Conservation (phyloP, 2,113 vertebrate genomes). For the Elephas maximus region DNA sequence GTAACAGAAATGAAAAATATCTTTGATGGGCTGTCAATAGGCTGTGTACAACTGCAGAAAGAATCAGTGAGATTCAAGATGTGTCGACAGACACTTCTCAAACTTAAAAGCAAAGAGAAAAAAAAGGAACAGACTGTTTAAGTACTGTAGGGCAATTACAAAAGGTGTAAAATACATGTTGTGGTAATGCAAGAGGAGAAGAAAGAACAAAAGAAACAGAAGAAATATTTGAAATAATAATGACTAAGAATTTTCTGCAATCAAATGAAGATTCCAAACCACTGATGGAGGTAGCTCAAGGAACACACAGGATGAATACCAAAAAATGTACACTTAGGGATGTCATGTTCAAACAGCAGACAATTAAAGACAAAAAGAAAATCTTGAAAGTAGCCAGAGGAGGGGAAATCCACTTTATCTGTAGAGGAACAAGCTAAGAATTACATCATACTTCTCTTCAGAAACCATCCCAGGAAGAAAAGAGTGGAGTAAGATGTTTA, state of each 20-base stretch:
- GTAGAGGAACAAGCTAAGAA: background rate
- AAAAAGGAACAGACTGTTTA: background rate
- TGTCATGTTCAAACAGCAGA: background rate
- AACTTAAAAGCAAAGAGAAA: background rate
- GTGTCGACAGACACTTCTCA: background rate
- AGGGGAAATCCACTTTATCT: background rate
- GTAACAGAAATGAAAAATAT: background rate
- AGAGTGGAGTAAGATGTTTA: too few species aligned
- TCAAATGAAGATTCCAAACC: background rate
- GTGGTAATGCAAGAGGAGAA: background rate
- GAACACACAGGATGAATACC: background rate
- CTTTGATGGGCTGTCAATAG: background rate
- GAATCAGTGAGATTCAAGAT: background rate
- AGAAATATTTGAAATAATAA: background rate
- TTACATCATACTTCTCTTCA: background rate
- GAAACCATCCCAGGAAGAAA: too few species aligned
- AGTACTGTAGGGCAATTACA: background rate
- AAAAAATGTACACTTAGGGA: background rate
- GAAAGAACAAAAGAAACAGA: background rate
- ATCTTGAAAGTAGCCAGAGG: background rate
- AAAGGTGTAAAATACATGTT: background rate
- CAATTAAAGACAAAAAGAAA: background rate
- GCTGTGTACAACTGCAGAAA: background rate
- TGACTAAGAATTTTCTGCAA: too few species aligned
- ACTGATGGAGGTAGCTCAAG: background rate